Evolutionary conservation across 2,113 vertebrate species (phyloP).

Genomic region (Charina bottae): DNA sequence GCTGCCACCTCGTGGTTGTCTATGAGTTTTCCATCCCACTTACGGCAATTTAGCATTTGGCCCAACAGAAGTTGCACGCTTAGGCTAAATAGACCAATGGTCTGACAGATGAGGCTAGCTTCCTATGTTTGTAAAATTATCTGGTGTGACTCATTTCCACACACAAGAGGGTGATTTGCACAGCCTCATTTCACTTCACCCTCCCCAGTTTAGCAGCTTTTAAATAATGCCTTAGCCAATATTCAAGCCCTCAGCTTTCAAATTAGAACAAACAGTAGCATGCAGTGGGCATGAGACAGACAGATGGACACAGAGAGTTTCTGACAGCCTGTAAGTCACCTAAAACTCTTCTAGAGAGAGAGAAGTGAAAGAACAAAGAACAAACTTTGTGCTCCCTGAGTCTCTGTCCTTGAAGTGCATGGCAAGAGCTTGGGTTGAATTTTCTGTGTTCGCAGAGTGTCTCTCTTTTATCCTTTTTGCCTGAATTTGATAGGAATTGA

Average conservation of each 20-base stretch:
- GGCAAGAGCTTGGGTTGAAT: neutral
- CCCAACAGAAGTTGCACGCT: neutral
- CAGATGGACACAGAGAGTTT: neutral
- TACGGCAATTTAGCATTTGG: neutral
- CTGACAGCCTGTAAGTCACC: neutral
- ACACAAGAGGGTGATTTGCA: conserved; percentile 44
- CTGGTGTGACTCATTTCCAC: conserved; percentile 28
- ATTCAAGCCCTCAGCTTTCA: conserved; percentile 16
- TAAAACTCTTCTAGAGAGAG: neutral
- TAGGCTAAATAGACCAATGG: neutral
- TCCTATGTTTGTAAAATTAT: neutral
- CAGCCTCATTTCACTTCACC: conserved; percentile 51
- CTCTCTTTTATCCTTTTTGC: neutral
- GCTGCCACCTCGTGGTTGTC: neutral
- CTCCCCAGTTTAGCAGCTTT: conserved; percentile 34
- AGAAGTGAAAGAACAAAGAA: neutral
- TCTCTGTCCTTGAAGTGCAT: neutral
- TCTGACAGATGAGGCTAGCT: neutral
- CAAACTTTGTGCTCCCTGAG: neutral
- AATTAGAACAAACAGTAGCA: conserved; percentile 23
- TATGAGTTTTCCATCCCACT: neutral
- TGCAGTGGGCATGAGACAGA: conserved; percentile 4
- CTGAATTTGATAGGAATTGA: neutral
- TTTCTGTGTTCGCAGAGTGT: neutral
- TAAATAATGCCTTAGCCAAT: conserved; percentile 22